Conservation (phyloP, 2,113 vertebrate species). For the Lamprologus lemairii region DNA sequence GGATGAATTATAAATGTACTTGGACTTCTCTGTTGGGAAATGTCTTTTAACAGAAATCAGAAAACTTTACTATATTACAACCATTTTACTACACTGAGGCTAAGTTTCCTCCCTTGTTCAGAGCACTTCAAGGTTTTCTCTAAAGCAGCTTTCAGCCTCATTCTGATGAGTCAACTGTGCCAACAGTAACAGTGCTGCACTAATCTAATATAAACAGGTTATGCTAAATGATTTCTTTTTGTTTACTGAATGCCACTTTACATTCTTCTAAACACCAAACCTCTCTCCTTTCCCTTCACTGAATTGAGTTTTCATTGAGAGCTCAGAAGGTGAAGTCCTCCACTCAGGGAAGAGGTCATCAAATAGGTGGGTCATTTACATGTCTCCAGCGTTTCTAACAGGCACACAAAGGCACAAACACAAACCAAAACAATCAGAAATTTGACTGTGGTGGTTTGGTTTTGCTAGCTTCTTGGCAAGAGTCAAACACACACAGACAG, state of each 20-base stretch:
- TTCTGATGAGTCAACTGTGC: not conserved
- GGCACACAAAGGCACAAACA: not conserved
- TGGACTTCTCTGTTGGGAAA: not conserved
- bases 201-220: conserved; percentile 14
- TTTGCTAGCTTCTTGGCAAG: conserved; percentile 42
- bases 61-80: not conserved
- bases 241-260: not conserved
- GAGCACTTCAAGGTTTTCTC: not conserved
- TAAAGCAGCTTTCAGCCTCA: not conserved
- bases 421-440: conserved; percentile 27
- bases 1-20: not conserved
- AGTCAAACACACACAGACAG: not conserved
- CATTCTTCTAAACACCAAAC: not conserved
- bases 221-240: not conserved
- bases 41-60: not conserved
- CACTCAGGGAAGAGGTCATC: not conserved
- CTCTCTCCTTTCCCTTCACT: not conserved
- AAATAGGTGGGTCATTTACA: not conserved
- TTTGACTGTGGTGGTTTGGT: conserved; percentile 5
- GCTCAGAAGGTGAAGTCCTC: not conserved
- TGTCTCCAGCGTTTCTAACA: not conserved
- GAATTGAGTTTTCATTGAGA: not conserved
- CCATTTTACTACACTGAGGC: not conserved
- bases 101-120: not conserved
- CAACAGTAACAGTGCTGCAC: not conserved